Percentiles rank a stretch among this genome's conserved stretches.
Conservation (phyloP, 2,113 vertebrate genomes). For the Periophthalmodon schlosseri region DNA sequence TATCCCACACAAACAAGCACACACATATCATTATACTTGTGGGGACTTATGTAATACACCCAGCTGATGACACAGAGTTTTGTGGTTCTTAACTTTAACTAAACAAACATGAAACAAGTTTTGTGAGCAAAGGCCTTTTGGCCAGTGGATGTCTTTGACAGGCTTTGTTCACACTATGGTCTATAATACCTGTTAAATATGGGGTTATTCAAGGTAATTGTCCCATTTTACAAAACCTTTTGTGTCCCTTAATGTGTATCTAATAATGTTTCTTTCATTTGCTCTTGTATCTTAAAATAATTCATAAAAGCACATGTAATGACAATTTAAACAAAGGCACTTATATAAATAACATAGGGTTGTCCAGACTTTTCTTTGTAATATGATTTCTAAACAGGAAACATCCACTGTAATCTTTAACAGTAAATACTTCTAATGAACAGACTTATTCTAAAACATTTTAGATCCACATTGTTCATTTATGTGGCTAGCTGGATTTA, state of each 20-base stretch:
- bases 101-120: constrained; percentile 69
- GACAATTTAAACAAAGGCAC: constrained; percentile 34
- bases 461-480: not conserved
- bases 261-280: not conserved
- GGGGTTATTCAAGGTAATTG: constrained; percentile 9
- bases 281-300: not conserved
- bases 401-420: constrained; percentile 31
- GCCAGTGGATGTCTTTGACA: constrained; percentile 31
- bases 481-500: not conserved
- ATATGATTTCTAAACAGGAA: constrained; percentile 38
- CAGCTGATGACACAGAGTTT: constrained; percentile 64
- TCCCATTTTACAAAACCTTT: constrained; percentile 18
- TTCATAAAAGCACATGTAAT: constrained; percentile 11
- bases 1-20: constrained; percentile 19
- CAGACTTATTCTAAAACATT: constrained; percentile 9
- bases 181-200: constrained; percentile 33
- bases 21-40: constrained; percentile 23
- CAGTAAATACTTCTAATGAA: constrained; percentile 40
- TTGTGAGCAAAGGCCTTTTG: constrained; percentile 47
- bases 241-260: constrained; percentile 1
- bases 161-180: constrained; percentile 35
- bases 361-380: constrained; percentile 48
- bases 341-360: constrained; percentile 39
- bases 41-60: constrained; percentile 54
- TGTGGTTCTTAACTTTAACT: constrained; percentile 50